phyloP scores from a whole-genome alignment of 2,888 invertebrate genomes.

The Exephanes ischioxanthus region DNA sequence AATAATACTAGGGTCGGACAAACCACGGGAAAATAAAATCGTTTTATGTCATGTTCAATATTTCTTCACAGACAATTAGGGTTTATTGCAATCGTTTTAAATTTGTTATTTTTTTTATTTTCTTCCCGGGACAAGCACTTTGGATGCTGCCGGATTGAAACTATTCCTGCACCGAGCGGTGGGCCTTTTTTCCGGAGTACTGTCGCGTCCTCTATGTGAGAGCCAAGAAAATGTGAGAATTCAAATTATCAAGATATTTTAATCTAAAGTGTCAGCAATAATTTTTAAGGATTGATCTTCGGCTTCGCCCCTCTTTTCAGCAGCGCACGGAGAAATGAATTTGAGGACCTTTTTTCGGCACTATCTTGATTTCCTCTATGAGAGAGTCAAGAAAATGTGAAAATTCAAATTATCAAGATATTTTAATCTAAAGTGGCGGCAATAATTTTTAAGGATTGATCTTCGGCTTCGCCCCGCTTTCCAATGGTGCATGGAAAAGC shows the following conservation, averaged over 20 bases:
- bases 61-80: background rate
- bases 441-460: conserved; percentile 17
- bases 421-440: background rate
- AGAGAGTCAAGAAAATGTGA: no score
- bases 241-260: background rate
- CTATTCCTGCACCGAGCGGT: background rate
- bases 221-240: background rate
- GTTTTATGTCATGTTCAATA: background rate
- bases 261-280: background rate
- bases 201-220: background rate
- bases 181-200: background rate
- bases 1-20: conserved; percentile 15
- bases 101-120: background rate
- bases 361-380: no score
- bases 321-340: no score
- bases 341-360: no score
- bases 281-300: background rate
- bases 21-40: background rate
- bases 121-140: background rate
- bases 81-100: background rate
- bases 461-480: conserved; percentile 33
- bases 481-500: conserved; percentile 52
- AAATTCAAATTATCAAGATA: no score
- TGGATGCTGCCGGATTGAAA: background rate
- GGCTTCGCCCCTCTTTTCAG: background rate